Conservation (phyloP, 1,140 invertebrate species). For the Drosophila seguyi region DNA sequence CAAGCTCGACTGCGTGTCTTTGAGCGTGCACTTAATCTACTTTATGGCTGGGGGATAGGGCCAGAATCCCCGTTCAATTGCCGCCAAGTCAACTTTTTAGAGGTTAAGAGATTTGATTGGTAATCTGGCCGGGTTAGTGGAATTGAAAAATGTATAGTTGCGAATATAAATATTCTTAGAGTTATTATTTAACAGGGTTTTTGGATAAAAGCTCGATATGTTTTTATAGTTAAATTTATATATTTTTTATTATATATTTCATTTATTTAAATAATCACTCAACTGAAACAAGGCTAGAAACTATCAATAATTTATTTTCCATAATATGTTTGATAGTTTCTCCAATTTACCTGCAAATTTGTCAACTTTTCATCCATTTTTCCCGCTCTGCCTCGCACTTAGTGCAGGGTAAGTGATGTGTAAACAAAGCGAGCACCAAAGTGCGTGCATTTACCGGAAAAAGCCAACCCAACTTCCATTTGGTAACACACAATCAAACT, state of each 20-base stretch:
- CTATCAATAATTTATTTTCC: not conserved
- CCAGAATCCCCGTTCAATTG: conserved; percentile 27
- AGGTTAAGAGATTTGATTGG: conserved; percentile 19
- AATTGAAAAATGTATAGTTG: not conserved
- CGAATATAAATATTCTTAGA: not conserved
- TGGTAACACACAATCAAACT: conserved; percentile 48
- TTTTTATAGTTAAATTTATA: not conserved
- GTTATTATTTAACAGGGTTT: not conserved
- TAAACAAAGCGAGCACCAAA: conserved; percentile 7
- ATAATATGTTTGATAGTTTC: too few relatives aligned
- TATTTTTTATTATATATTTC: too few relatives aligned
- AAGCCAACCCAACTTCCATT: conserved; percentile 26
- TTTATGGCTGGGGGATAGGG: conserved; percentile 26
- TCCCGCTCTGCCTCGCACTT: too few relatives aligned
- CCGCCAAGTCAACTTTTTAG: not conserved
- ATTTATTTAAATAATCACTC: not conserved
- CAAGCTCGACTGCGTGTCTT: conserved; percentile 59
- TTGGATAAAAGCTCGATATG: not conserved
- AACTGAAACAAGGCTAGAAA: not conserved
- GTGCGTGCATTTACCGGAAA: conserved; percentile 30
- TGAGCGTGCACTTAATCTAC: conserved; percentile 57
- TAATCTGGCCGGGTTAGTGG: not conserved
- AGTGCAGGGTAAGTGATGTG: not conserved
- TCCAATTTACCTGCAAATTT: not conserved
- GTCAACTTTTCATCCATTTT: not conserved